phyloP scores from a whole-genome alignment of 2,113 vertebrate genomes.

The Chunga burmeisteri region DNA sequence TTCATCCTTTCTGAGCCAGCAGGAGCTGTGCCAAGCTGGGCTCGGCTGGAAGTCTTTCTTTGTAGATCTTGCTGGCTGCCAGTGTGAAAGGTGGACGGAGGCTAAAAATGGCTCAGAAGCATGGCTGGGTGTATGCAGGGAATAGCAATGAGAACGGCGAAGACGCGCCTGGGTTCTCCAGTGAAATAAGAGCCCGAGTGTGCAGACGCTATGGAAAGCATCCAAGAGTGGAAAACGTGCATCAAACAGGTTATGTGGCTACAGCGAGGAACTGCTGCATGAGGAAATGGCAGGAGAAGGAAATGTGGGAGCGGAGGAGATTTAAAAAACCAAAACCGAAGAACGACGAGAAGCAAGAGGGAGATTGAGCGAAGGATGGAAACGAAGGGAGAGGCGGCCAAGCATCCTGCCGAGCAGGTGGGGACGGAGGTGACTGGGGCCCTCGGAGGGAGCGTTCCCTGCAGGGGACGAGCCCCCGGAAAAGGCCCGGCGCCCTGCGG shows the following conservation, averaged over 20 bases:
- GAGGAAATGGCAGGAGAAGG: not conserved
- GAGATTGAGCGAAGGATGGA: rapidly evolving
- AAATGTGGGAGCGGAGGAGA: not conserved
- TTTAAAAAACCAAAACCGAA: not conserved
- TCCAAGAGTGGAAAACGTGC: not conserved
- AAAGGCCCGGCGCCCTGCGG: too few relatives aligned
- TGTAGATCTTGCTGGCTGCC: not conserved
- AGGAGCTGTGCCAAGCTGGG: not conserved
- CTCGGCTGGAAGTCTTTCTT: not conserved
- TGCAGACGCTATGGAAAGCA: not conserved
- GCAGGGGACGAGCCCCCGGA: not conserved
- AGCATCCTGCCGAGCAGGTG: not conserved
- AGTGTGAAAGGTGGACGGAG: not conserved
- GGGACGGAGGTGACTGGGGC: not conserved
- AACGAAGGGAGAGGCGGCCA: rapidly evolving
- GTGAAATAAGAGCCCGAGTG: not conserved
- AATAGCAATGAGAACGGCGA: not conserved
- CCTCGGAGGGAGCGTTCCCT: not conserved
- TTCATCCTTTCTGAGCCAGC: not conserved
- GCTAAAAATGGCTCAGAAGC: slow-evolving; percentile 33
- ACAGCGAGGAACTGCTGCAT: not conserved
- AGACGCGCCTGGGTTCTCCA: not conserved
- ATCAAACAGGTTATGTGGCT: not conserved
- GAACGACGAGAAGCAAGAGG: too few relatives aligned
- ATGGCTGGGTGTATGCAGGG: not conserved